These are phyloP conservation scores for Gorsachius goisagi DNA, from an alignment of 2,113 vertebrate genomes.

Conservation along the genomic window DNA sequence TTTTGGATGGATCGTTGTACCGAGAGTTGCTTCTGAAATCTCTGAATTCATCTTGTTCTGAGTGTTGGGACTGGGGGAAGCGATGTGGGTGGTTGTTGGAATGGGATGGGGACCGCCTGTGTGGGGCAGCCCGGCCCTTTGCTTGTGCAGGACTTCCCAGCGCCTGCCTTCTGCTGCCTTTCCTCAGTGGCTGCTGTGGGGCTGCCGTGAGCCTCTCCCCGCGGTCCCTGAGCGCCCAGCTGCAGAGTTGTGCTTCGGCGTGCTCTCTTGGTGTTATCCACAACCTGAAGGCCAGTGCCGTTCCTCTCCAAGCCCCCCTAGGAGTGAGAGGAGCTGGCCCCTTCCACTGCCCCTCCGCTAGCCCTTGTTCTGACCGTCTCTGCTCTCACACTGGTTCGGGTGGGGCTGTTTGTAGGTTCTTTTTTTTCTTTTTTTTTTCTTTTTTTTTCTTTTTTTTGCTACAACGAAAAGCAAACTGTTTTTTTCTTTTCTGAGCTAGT, in stretches of 20 bases:
- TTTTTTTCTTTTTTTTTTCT: conserved; percentile 58
- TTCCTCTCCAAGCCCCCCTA: neutral
- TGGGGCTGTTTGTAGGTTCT: conserved; percentile 77
- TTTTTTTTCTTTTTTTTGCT: conserved; percentile 45
- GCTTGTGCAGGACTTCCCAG: neutral
- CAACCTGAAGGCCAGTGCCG: neutral
- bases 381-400: conserved; percentile 51
- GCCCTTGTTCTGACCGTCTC: neutral
- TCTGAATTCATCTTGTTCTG: neutral
- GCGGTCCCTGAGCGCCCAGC: neutral
- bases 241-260: neutral
- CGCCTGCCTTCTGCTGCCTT: neutral
- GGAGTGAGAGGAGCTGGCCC: neutral
- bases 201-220: neutral
- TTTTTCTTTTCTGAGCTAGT: conserved; percentile 72
- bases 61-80: conserved; percentile 5
- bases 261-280: neutral
- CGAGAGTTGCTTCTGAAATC: neutral
- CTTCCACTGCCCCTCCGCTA: neutral
- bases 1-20: neutral
- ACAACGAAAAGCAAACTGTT: conserved; percentile 55
- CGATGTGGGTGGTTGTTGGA: neutral
- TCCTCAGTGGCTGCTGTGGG: neutral
- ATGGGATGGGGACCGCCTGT: neutral
- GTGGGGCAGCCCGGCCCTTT: neutral